These are phyloP conservation scores for Slavum lentiscoides DNA, from an alignment of 2,888 invertebrate species.

Conservation along the genomic window DNA sequence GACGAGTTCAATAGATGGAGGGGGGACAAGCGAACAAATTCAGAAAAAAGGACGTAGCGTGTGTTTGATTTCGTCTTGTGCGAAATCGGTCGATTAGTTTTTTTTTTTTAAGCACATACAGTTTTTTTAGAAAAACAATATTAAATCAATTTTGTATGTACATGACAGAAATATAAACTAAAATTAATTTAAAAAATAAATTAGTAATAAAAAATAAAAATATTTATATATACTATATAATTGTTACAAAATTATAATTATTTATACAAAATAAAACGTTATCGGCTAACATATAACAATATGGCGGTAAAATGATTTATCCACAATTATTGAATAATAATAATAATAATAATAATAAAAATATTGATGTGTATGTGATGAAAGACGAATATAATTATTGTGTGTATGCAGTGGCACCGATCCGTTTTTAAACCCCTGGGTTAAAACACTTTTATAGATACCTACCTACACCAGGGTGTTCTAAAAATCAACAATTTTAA, in stretches of 20 bases:
- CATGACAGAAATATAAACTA: slow-evolving; percentile 22
- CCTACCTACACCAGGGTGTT: no score
- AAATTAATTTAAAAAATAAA: slow-evolving; percentile 34
- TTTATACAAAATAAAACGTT: slow-evolving; percentile 21
- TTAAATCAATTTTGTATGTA: slow-evolving; percentile 28
- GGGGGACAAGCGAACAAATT: not conserved
- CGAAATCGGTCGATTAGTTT: slow-evolving; percentile 36
- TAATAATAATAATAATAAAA: no score
- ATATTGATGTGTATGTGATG: no score
- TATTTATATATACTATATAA: not conserved
- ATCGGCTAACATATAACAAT: slow-evolving; percentile 5
- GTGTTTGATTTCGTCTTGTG: slow-evolving; percentile 10
- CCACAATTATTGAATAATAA: not conserved
- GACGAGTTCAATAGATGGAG: not conserved
- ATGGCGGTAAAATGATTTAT: slow-evolving; percentile 12
- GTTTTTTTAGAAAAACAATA: not conserved
- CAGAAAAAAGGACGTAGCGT: not conserved
- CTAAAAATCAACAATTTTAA: no score
- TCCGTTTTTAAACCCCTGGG: no score
- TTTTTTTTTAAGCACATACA: slow-evolving; percentile 18
- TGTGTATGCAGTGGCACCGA: not conserved
- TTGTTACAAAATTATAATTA: slow-evolving; percentile 13
- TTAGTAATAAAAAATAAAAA: slow-evolving; percentile 24
- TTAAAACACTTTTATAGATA: no score
- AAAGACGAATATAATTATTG: no score